Conservation (phyloP, 2,888 invertebrate species). For the Nomada ferruginata region DNA sequence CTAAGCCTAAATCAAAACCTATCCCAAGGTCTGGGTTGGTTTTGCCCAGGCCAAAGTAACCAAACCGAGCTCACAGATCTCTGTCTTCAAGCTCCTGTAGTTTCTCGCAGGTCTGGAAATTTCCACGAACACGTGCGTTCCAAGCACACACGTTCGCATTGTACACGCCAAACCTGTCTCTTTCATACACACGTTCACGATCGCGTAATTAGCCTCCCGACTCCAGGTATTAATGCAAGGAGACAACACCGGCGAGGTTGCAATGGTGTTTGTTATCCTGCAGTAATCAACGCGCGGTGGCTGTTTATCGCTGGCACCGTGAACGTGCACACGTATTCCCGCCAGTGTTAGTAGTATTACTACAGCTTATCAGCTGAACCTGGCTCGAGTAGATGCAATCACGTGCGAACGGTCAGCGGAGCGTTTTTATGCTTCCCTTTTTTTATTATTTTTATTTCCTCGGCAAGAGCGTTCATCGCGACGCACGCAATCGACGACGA, state of each 20-base stretch:
- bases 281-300: slow-evolving; percentile 24
- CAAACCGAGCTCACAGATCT: too few relatives aligned
- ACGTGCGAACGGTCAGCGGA: slow-evolving; percentile 21
- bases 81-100: slow-evolving; percentile 5
- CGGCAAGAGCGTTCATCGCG: not conserved
- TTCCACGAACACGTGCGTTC: slow-evolving; percentile 64
- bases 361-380: slow-evolving; percentile 16
- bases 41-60: too few relatives aligned
- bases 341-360: not conserved
- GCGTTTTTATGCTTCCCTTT: slow-evolving; percentile 17
- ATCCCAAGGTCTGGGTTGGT: too few relatives aligned
- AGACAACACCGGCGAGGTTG: slow-evolving; percentile 1
- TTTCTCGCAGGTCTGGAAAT: slow-evolving; percentile 61
- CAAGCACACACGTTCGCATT: not conserved
- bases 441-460: not conserved
- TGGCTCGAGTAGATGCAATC: slow-evolving; percentile 20
- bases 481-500: not conserved
- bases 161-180: not conserved
- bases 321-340: not conserved
- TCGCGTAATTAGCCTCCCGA: slow-evolving; percentile 40
- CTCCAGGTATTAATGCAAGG: slow-evolving; percentile 38
- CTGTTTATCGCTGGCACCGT: slow-evolving; percentile 23
- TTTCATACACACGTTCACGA: not conserved
- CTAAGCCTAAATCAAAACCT: too few relatives aligned
- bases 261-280: slow-evolving; percentile 40